These are phyloP conservation scores for Gila robusta DNA, from an alignment of 2,797 vertebrate genomes.

Conservation along the genomic window DNA sequence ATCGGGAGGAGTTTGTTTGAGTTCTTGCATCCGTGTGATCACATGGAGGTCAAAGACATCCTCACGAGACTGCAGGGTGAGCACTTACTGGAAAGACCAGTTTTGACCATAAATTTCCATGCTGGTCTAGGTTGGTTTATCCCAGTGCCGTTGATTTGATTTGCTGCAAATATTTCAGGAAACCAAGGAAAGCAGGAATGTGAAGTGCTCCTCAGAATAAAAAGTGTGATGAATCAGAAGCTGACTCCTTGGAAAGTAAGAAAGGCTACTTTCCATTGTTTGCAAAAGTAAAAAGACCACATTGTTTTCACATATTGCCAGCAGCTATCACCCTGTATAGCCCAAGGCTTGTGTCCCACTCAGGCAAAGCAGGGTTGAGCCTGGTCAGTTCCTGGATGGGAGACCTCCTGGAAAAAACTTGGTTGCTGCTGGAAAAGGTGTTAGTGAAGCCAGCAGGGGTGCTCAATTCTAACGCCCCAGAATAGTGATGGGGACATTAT, in stretches of 20 bases:
- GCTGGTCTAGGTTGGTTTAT: neutral
- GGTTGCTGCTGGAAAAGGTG: neutral
- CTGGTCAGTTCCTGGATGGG: too few species aligned
- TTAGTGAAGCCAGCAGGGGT: neutral
- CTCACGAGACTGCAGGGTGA: conserved; percentile 63
- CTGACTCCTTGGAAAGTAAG: conserved; percentile 66
- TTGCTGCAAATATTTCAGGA: conserved; percentile 39
- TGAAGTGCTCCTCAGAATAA: conserved; percentile 66
- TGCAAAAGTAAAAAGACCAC: neutral
- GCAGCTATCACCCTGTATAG: neutral
- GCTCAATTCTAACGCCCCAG: neutral
- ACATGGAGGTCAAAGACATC: conserved; percentile 64
- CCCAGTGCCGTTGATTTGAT: neutral
- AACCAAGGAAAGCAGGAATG: conserved; percentile 52
- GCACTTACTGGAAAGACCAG: neutral
- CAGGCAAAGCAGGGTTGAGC: too few species aligned
- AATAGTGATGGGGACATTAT: neutral
- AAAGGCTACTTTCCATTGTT: neutral
- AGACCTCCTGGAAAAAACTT: too few species aligned
- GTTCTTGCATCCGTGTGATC: conserved; percentile 68
- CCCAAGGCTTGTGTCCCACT: too few species aligned
- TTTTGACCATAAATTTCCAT: neutral
- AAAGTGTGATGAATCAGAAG: conserved; percentile 59
- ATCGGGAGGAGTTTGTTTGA: conserved; percentile 69
- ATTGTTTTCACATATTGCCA: neutral